These are phyloP conservation scores for Lycocerus yunnanus DNA, from an alignment of 2,888 invertebrate genomes.

Conservation along the genomic window DNA sequence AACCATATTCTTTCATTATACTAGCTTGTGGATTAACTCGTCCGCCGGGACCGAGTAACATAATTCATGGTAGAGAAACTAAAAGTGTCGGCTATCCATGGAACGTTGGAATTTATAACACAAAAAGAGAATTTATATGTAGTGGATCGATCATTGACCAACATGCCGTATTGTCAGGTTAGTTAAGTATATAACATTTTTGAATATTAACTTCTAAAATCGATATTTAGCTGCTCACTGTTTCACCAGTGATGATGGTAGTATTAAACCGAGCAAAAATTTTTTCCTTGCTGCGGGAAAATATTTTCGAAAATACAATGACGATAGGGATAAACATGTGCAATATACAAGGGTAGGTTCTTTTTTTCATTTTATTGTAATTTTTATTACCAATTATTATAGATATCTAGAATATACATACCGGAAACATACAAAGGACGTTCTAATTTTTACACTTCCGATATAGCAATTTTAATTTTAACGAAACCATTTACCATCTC, in stretches of 20 bases:
- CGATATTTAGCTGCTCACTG: constrained; percentile 48
- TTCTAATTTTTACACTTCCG: constrained; percentile 39
- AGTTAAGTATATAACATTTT: background rate
- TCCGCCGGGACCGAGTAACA: constrained; percentile 31
- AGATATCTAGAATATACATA: constrained; percentile 38
- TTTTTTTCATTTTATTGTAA: constrained; percentile 31
- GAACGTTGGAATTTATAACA: constrained; percentile 44
- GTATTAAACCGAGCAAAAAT: constrained; percentile 10
- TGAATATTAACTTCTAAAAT: background rate
- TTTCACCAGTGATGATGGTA: constrained; percentile 36
- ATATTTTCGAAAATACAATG: constrained; percentile 41
- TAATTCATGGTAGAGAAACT: constrained; percentile 11
- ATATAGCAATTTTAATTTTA: constrained; percentile 49
- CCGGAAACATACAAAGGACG: constrained; percentile 39
- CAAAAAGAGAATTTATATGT: constrained; percentile 37
- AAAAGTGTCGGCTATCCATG: constrained; percentile 38
- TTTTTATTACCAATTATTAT: background rate
- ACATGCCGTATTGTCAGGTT: constrained; percentile 45
- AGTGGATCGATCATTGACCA: constrained; percentile 46
- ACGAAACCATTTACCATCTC: constrained; percentile 42
- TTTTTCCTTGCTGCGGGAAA: constrained; percentile 44
- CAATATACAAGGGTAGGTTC: constrained; percentile 10
- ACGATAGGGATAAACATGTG: constrained; percentile 36
- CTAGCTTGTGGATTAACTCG: constrained; percentile 47
- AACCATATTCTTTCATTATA: background rate